Conservation (phyloP, 2,888 invertebrate species). For the Chirona hameri region DNA sequence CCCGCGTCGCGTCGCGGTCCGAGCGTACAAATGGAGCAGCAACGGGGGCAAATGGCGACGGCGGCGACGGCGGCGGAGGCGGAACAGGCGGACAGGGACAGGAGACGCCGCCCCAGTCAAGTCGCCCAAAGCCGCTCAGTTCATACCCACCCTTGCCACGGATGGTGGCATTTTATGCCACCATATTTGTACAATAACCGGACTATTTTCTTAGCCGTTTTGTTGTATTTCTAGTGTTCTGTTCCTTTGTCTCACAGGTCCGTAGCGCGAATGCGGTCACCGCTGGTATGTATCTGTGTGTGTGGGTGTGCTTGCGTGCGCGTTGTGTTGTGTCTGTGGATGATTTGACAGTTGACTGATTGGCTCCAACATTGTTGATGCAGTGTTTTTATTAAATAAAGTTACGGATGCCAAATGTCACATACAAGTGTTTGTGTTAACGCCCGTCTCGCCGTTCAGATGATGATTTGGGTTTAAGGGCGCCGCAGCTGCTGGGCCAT, state of each 20-base stretch:
- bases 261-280: background rate
- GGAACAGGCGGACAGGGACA: too few relatives aligned
- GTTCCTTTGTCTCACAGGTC: conserved; percentile 1
- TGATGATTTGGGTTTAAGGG: too few relatives aligned
- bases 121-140: too few relatives aligned
- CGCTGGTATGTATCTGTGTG: background rate
- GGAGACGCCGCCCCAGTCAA: too few relatives aligned
- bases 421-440: background rate
- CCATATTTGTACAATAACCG: conserved; percentile 12
- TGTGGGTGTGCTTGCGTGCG: too few relatives aligned
- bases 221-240: conserved; percentile 27
- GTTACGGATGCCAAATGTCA: conserved; percentile 10
- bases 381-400: conserved; percentile 28
- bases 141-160: conserved; percentile 8
- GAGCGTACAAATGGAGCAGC: too few relatives aligned
- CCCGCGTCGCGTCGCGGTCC: too few relatives aligned
- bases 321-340: background rate
- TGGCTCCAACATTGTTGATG: conserved; percentile 10
- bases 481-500: too few relatives aligned
- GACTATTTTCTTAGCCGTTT: conserved; percentile 27
- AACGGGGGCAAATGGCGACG: too few relatives aligned
- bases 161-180: background rate
- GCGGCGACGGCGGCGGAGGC: background rate
- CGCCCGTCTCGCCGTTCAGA: too few relatives aligned
- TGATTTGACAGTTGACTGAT: background rate